Base-by-base conservation (phyloP, 1,140 invertebrate species). In the Cataglyphis hispanica region DNA sequence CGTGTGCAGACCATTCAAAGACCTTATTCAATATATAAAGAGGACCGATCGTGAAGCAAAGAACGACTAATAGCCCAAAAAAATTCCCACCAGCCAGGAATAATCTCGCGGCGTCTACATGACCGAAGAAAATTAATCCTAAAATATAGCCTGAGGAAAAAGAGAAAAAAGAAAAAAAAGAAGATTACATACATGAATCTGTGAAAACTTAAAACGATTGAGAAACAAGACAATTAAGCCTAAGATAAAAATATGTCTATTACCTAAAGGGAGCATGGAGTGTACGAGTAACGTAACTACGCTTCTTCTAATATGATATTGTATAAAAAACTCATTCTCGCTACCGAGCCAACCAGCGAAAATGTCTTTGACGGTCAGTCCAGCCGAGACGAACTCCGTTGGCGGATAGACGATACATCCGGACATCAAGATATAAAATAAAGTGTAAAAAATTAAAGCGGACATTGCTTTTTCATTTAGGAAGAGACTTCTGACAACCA, bases 391-490 rank as follows among this genome's bases (percentile, higher is more conserved):
- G 89, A 98, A 98, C 94, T 98, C 97, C 16, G 95, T 96, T 0
- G 97, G 97, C 31, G 97, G 97, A 95, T 97, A 97, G 69, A 98
- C 93, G 25, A 98, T 95, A 90, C 97, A 97, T 90, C 96, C 95
- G 40, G 96, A 96, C 58, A 97, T 95, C 74, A 98, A 90, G 34
- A 97, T 89, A 91, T 97, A 98, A 91, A 97, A 96, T 75, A 98
- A 92, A 60, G 97, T 96, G 88, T 97, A 96, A 84, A 97, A 94
- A 92, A 96, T 88, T 60, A 90, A 87, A 13, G 86, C 37, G 8
- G 89, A 88, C 89, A 91, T 91, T 16, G 46, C 13, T 58, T 1
- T 81, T 87, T 67, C 37, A 58, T 60, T 56, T 66, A 66, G 16
- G 19, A 4, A 50, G 0, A 50, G 11, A 25, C 64, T 6, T 37